These are phyloP conservation scores for Drepana falcataria DNA, from an alignment of 2,888 invertebrate genomes.

Conservation along the genomic window DNA sequence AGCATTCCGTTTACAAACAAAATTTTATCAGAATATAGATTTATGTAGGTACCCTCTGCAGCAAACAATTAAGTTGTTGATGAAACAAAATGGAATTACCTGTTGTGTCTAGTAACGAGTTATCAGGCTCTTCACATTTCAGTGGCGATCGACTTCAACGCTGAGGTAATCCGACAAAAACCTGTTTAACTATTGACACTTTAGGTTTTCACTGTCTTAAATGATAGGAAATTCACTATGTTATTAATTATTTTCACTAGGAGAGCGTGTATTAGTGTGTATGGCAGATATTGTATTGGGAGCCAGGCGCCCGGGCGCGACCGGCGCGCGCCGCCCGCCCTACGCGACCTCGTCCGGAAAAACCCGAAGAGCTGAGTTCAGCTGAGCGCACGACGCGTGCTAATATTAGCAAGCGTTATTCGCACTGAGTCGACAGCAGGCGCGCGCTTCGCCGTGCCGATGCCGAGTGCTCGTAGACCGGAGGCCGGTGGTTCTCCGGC, in stretches of 20 bases:
- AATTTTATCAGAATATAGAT: not conserved
- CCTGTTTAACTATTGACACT: not conserved
- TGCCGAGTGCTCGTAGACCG: slow-evolving; percentile 37
- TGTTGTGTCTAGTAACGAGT: slow-evolving; percentile 18
- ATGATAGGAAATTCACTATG: not conserved
- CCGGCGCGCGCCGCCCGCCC: slow-evolving; percentile 74
- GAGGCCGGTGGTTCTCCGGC: slow-evolving; percentile 19
- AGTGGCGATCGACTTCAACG: slow-evolving; percentile 11
- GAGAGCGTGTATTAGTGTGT: slow-evolving; percentile 31
- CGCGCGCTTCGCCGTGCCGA: slow-evolving; percentile 43
- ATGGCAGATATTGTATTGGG: slow-evolving; percentile 34
- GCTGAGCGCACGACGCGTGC: slow-evolving; percentile 29
- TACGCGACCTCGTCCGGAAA: slow-evolving; percentile 46
- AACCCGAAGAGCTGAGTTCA: slow-evolving; percentile 31
- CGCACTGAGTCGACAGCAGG: slow-evolving; percentile 21
- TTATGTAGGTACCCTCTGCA: not conserved
- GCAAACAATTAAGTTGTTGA: not conserved
- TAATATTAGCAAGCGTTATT: slow-evolving; percentile 52
- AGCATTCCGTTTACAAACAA: not conserved
- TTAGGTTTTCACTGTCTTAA: not conserved
- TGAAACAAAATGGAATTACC: slow-evolving; percentile 25
- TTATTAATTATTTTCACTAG: slow-evolving; percentile 7
- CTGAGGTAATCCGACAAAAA: slow-evolving; percentile 5
- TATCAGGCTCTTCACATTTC: slow-evolving; percentile 27
- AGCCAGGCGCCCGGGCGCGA: slow-evolving; percentile 31